A percentile compares a stretch with the other conserved stretches of the same genome.
Conservation (phyloP, 2,888 invertebrate genomes). For the Pristionchus entomophagus region DNA sequence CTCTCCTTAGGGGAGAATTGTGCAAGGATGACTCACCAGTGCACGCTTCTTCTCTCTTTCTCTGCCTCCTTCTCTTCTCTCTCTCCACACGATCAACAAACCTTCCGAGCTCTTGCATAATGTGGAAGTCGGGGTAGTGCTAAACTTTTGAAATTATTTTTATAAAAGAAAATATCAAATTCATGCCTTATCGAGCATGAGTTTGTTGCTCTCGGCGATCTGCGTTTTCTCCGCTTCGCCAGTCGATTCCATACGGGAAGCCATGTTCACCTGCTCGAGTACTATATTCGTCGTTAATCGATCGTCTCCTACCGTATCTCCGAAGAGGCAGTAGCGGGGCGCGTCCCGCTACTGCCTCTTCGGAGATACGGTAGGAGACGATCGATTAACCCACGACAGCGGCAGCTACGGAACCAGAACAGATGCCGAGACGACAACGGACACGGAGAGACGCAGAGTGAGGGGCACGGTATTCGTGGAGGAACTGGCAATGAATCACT, state of each 20-base stretch:
- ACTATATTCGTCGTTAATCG: neutral
- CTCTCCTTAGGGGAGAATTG: no score
- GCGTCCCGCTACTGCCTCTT: no score
- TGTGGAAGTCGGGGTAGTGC: no score
- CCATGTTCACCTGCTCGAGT: slow-evolving; percentile 66
- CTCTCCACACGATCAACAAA: no score
- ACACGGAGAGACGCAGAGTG: slow-evolving; percentile 59
- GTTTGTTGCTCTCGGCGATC: slow-evolving; percentile 65
- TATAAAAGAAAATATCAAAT: no score
- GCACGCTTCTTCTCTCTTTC: no score
- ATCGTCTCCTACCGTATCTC: slow-evolving; percentile 66
- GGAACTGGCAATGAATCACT: slow-evolving; percentile 56
- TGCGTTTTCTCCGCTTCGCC: slow-evolving; percentile 71
- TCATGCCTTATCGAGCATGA: slow-evolving; percentile 51
- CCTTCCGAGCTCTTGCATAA: no score
- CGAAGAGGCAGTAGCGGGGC: slow-evolving; percentile 74
- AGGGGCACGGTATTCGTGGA: slow-evolving; percentile 67
- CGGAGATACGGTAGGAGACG: no score
- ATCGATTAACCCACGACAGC: slow-evolving; percentile 75
- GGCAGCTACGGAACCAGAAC: slow-evolving; percentile 71
- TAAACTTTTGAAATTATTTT: no score
- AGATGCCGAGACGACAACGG: slow-evolving; percentile 68
- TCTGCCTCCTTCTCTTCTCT: no score
- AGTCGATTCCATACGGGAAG: slow-evolving; percentile 74
- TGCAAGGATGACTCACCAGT: no score